Conservation (phyloP, 1,140 invertebrate species). For the Dendrolimus kikuchii region DNA sequence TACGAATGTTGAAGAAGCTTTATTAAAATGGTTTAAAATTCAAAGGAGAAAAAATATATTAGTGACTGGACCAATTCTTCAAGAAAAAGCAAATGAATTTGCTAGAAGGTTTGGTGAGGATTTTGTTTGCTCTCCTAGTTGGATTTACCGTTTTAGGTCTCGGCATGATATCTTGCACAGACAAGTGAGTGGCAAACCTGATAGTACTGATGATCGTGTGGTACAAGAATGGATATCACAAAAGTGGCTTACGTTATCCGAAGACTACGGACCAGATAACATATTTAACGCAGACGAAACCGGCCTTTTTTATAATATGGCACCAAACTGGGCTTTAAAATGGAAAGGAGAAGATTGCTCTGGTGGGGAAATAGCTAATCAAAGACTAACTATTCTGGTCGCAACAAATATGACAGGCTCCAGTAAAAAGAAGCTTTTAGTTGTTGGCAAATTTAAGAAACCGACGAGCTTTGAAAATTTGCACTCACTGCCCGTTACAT, state of each 20-base stretch:
- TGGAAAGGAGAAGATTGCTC: slow-evolving; percentile 23
- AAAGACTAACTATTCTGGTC: slow-evolving; percentile 56
- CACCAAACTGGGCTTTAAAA: slow-evolving; percentile 18
- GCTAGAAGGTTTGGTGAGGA: slow-evolving; percentile 21
- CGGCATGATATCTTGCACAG: not conserved
- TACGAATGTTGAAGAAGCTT: slow-evolving; percentile 23
- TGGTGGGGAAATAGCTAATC: slow-evolving; percentile 46
- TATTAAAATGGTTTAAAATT: slow-evolving; percentile 25
- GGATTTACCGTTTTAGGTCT: slow-evolving; percentile 20
- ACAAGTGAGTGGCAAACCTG: slow-evolving; percentile 1
- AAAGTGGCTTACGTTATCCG: slow-evolving; percentile 20
- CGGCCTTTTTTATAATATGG: slow-evolving; percentile 28
- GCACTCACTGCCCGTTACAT: slow-evolving; percentile 18
- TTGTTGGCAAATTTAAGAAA: slow-evolving; percentile 22
- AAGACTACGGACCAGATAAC: slow-evolving; percentile 17
- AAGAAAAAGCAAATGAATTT: slow-evolving; percentile 29
- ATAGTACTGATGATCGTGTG: not conserved
- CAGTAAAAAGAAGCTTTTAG: slow-evolving; percentile 50
- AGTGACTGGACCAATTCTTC: slow-evolving; percentile 25
- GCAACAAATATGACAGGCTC: slow-evolving; percentile 51
- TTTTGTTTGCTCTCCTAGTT: slow-evolving; percentile 25
- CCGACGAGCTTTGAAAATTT: slow-evolving; percentile 22
- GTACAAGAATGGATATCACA: slow-evolving; percentile 4
- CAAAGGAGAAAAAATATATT: slow-evolving; percentile 23
- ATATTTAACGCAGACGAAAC: slow-evolving; percentile 28